These are phyloP conservation scores for Prostheceraeus crozeri DNA, from an alignment of 2,888 invertebrate genomes.

Conservation along the genomic window DNA sequence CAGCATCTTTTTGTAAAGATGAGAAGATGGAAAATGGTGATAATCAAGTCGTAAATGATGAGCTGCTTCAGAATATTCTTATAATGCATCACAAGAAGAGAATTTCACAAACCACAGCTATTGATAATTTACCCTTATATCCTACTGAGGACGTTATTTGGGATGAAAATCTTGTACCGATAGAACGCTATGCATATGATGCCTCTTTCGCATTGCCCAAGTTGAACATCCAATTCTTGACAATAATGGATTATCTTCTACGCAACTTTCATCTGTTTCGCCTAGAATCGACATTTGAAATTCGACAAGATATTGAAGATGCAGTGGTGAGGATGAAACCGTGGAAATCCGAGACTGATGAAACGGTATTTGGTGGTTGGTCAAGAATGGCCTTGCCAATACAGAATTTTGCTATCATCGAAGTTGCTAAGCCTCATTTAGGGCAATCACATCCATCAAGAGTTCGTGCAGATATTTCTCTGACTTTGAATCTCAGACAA, in stretches of 20 bases:
- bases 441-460: slow-evolving; percentile 87
- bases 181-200: slow-evolving; percentile 91
- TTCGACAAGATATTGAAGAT: slow-evolving; percentile 86
- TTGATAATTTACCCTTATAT: slow-evolving; percentile 96
- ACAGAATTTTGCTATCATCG: slow-evolving; percentile 81
- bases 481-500: slow-evolving; percentile 78
- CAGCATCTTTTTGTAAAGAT: not conserved
- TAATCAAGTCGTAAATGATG: not conserved
- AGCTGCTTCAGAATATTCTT: too few relatives aligned
- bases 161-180: slow-evolving; percentile 97
- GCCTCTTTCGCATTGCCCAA: slow-evolving; percentile 79
- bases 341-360: slow-evolving; percentile 70
- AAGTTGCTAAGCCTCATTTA: slow-evolving; percentile 63
- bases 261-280: slow-evolving; percentile 94
- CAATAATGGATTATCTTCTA: slow-evolving; percentile 90
- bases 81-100: too few relatives aligned
- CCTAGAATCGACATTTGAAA: slow-evolving; percentile 95
- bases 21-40: too few relatives aligned
- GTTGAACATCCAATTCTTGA: slow-evolving; percentile 91
- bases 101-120: slow-evolving; percentile 79
- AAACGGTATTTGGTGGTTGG: slow-evolving; percentile 90
- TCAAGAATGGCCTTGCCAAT: slow-evolving; percentile 96
- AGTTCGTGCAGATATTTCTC: slow-evolving; percentile 85
- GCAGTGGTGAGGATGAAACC: slow-evolving; percentile 87
- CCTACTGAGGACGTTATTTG: slow-evolving; percentile 95